These are phyloP conservation scores for Rhizoglyphus robini DNA, from an alignment of 1,140 invertebrate species.

Conservation along the genomic window DNA sequence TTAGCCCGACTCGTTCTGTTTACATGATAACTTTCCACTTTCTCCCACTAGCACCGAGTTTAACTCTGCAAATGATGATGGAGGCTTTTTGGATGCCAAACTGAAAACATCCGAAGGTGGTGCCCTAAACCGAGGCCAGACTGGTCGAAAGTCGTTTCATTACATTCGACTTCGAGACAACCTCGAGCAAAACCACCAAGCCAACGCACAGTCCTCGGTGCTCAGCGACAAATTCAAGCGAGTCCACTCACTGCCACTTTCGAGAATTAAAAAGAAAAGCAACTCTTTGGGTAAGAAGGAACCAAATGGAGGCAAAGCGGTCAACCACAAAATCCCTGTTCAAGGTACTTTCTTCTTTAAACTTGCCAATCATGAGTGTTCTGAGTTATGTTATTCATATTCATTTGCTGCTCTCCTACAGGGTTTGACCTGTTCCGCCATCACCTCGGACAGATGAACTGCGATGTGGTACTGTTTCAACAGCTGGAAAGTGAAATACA, in stretches of 20 bases:
- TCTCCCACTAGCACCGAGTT: no score
- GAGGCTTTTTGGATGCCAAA: not conserved
- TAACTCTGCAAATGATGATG: not conserved
- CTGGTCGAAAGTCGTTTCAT: not conserved
- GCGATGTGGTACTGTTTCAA: not conserved
- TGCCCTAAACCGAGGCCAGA: not conserved
- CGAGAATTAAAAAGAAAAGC: not conserved
- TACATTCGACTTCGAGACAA: not conserved
- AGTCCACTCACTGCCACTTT: not conserved
- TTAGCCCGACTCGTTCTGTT: no score
- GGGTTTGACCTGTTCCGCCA: slow-evolving; percentile 10
- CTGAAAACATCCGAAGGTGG: not conserved
- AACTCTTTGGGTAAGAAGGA: not conserved
- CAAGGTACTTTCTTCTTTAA: not conserved
- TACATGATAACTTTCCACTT: no score
- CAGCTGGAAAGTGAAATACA: not conserved
- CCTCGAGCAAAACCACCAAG: not conserved
- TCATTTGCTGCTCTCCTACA: not conserved
- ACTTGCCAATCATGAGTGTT: no score
- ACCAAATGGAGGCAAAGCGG: not conserved
- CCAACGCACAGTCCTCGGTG: no score
- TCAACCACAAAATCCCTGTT: not conserved
- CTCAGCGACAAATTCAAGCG: not conserved
- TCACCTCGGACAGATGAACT: slow-evolving; percentile 10
- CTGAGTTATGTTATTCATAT: not conserved